Evolutionary conservation across 2,888 invertebrate genomes (phyloP).

Genomic region (Rhaphigaster nebulosa): DNA sequence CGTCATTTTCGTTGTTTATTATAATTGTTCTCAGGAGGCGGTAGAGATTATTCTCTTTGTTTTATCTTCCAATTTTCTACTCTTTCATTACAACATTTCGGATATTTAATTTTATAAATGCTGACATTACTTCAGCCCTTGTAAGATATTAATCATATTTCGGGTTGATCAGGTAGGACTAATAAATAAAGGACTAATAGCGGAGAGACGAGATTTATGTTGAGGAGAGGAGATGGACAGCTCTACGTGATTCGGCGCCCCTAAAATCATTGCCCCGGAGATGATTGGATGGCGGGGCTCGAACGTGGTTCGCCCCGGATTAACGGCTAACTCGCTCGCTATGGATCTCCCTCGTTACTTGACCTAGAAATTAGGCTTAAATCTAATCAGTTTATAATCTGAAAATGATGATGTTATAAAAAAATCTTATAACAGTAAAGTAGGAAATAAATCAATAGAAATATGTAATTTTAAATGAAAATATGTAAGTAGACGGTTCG

Average conservation of each 20-base stretch:
- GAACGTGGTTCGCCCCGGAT: background rate
- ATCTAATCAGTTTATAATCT: background rate
- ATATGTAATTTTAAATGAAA: too few species aligned
- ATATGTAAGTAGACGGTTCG: too few species aligned
- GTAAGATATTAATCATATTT: background rate
- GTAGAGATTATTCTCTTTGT: too few species aligned
- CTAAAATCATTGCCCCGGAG: background rate
- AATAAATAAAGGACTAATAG: background rate
- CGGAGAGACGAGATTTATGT: background rate
- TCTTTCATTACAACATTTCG: too few species aligned
- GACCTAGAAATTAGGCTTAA: background rate
- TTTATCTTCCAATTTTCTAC: too few species aligned
- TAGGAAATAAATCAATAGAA: too few species aligned
- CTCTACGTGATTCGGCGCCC: background rate
- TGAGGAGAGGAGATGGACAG: constrained; percentile 10
- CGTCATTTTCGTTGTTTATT: too few species aligned
- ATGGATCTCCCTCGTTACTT: background rate
- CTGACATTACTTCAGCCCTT: background rate
- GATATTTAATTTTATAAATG: background rate
- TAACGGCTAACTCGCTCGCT: background rate
- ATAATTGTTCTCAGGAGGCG: too few species aligned
- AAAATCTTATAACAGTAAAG: too few species aligned
- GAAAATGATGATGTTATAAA: background rate
- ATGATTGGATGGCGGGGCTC: background rate
- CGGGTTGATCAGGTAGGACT: background rate